Conservation (phyloP, 2,888 invertebrate species). For the Drosophila merina region DNA sequence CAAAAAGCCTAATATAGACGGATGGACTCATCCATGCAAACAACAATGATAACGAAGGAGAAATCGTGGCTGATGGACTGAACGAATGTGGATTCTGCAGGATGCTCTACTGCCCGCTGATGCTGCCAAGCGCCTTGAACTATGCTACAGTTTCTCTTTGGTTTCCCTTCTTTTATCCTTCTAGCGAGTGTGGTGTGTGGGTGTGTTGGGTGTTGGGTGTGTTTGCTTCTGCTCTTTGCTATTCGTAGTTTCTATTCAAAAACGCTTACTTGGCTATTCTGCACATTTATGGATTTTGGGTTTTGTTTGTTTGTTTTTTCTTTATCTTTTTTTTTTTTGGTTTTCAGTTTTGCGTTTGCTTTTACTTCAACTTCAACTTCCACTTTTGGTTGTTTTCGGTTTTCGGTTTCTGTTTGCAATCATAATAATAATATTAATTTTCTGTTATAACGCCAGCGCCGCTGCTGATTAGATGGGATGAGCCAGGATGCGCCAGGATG, state of each 20-base stretch:
- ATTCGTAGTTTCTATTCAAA: conserved; percentile 71
- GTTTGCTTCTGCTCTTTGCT: conserved; percentile 57
- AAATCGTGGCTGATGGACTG: conserved; percentile 25
- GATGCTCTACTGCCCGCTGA: conserved; percentile 25
- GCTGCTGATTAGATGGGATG: conserved; percentile 59
- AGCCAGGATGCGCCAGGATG: conserved; percentile 40
- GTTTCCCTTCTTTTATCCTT: conserved; percentile 19
- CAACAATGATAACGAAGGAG: conserved; percentile 23
- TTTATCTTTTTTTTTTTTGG: conserved; percentile 23
- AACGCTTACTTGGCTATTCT: conserved; percentile 78
- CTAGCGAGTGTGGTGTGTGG: conserved; percentile 10
- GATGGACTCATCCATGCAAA: conserved; percentile 40
- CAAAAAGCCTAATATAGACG: conserved; percentile 71
- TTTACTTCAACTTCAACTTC: conserved; percentile 31
- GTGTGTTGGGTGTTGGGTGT: conserved; percentile 10
- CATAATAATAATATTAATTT: conserved; percentile 67
- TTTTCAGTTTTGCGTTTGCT: conserved; percentile 39
- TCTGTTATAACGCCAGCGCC: conserved; percentile 61
- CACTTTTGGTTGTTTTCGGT: conserved; percentile 16
- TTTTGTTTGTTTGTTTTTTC: conserved; percentile 19
- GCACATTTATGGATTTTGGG: conserved; percentile 65
- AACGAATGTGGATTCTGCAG: conserved; percentile 6
- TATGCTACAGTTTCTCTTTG: conserved; percentile 46
- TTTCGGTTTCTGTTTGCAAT: conserved; percentile 44
- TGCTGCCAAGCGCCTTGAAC: conserved; percentile 63